phyloP scores from a whole-genome alignment of 2,113 vertebrate species.

The Oncorhynchus keta region DNA sequence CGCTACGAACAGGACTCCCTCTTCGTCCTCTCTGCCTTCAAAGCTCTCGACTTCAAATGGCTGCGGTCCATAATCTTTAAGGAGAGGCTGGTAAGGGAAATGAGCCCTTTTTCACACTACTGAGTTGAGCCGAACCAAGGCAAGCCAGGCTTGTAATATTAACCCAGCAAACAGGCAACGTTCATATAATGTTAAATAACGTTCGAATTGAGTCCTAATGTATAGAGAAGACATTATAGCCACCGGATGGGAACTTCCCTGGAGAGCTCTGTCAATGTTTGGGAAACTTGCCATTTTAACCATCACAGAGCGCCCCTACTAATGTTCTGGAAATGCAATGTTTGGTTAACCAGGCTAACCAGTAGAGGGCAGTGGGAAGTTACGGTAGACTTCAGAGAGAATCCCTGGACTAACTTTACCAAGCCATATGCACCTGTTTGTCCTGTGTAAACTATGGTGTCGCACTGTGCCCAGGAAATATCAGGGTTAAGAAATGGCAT shows the following conservation, averaged over 20 bases:
- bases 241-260: no score
- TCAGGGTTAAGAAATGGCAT: no score
- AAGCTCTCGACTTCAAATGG: constrained; percentile 91
- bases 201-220: no score
- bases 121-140: background rate
- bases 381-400: background rate
- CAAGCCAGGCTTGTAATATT: no score
- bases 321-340: background rate
- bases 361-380: constrained; percentile 44
- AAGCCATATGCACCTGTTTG: background rate
- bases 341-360: constrained; percentile 7
- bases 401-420: background rate
- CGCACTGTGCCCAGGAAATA: no score
- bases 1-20: constrained; percentile 86
- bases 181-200: no score
- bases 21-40: constrained; percentile 91
- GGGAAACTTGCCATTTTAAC: no score
- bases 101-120: no score
- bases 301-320: background rate
- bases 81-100: constrained; percentile 84
- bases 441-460: background rate
- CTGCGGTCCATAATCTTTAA: constrained; percentile 89
- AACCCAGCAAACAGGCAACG: no score
- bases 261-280: no score
- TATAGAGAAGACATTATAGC: no score